phyloP scores from a whole-genome alignment of 2,113 vertebrate genomes.

The Gila orcuttii region DNA sequence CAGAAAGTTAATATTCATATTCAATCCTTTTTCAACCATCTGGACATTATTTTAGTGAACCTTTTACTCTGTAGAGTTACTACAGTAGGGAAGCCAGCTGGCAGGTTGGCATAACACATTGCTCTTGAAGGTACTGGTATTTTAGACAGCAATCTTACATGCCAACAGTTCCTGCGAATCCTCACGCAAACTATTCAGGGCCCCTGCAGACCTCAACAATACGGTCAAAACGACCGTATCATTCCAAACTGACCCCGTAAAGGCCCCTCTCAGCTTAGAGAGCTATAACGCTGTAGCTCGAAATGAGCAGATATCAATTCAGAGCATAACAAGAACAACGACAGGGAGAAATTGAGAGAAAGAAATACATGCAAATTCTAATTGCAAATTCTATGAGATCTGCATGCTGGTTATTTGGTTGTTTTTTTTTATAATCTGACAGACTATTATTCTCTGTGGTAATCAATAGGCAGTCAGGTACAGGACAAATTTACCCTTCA shows the following conservation, averaged over 20 bases:
- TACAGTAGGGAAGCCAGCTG: slow-evolving; percentile 60
- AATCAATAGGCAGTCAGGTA: not conserved
- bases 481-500: not conserved
- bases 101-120: slow-evolving; percentile 65
- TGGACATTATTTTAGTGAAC: slow-evolving; percentile 10
- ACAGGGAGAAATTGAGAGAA: too few species aligned
- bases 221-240: slow-evolving; percentile 65
- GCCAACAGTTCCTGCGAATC: slow-evolving; percentile 46
- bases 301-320: not conserved
- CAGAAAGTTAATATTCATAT: slow-evolving; percentile 4
- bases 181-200: slow-evolving; percentile 33
- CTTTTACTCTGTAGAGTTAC: slow-evolving; percentile 52
- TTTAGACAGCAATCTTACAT: slow-evolving; percentile 65
- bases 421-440: not conserved
- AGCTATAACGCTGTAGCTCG: not conserved
- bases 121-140: slow-evolving; percentile 66
- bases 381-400: not conserved
- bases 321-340: not conserved
- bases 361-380: not conserved
- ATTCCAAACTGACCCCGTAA: slow-evolving; percentile 57
- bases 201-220: slow-evolving; percentile 49
- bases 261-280: not conserved
- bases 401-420: not conserved
- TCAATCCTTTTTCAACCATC: slow-evolving; percentile 22
- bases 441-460: not conserved